Evolutionary conservation across 2,797 vertebrate species (phyloP).

Genomic region (Apogon talboti): DNA sequence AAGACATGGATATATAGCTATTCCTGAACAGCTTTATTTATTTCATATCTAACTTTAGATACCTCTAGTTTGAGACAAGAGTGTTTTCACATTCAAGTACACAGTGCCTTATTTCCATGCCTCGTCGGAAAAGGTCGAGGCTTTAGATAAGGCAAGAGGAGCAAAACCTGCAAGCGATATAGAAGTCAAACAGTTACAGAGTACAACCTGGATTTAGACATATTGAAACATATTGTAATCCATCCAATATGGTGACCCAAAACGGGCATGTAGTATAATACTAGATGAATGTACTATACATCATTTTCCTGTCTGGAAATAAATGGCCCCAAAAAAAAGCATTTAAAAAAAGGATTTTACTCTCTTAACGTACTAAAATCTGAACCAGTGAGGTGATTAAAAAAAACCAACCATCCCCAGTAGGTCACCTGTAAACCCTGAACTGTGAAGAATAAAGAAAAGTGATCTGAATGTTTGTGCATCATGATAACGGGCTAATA

Average conservation of each 20-base stretch:
- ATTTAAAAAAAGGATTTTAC: not conserved
- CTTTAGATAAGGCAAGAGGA: constrained; percentile 76
- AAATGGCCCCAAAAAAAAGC: constrained; percentile 12
- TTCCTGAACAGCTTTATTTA: constrained; percentile 77
- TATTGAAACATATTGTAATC: constrained; percentile 53
- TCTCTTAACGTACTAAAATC: constrained; percentile 20
- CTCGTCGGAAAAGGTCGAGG: constrained; percentile 65
- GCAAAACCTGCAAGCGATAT: constrained; percentile 73
- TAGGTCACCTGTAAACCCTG: constrained; percentile 25
- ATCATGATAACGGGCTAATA: constrained; percentile 35
- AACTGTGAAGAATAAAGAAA: constrained; percentile 30
- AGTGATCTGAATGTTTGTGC: constrained; percentile 51
- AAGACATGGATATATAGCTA: constrained; percentile 42
- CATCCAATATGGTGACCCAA: constrained; percentile 45
- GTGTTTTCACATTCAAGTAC: constrained; percentile 83
- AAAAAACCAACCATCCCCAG: constrained; percentile 41
- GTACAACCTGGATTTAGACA: constrained; percentile 70
- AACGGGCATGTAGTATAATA: constrained; percentile 49
- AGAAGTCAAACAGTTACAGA: constrained; percentile 69
- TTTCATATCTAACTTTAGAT: constrained; percentile 72
- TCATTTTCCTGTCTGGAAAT: constrained; percentile 46
- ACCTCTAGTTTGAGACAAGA: constrained; percentile 76
- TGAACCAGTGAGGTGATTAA: constrained; percentile 18
- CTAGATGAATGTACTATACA: constrained; percentile 58
- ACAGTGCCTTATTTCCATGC: constrained; percentile 68